phyloP scores from a whole-genome alignment of 1,140 invertebrate species.

The Bombyx mori region DNA sequence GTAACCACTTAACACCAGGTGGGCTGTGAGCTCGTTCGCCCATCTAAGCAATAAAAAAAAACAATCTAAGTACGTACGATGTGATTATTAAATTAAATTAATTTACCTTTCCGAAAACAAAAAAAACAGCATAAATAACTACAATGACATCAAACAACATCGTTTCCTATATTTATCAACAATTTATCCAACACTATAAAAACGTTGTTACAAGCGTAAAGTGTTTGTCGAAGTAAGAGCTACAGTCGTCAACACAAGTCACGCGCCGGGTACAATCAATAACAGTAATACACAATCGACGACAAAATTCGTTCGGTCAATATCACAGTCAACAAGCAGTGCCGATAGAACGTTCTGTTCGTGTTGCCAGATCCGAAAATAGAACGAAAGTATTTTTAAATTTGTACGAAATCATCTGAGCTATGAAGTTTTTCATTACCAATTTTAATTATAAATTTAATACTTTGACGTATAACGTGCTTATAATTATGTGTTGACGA shows the following conservation, averaged over 20 bases:
- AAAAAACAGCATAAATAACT: no score
- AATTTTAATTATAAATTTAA: conserved; percentile 7
- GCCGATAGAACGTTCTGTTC: conserved; percentile 10
- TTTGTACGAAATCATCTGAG: not conserved
- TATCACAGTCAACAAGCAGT: conserved; percentile 61
- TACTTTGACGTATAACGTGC: not conserved
- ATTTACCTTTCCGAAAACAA: no score
- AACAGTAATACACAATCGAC: conserved; percentile 67
- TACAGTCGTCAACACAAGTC: conserved; percentile 60
- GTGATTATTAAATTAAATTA: no score
- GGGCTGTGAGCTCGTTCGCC: no score
- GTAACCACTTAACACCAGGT: no score
- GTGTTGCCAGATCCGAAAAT: conserved; percentile 29
- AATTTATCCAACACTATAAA: not conserved
- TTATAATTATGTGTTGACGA: not conserved
- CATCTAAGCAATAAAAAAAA: no score
- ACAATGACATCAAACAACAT: no score
- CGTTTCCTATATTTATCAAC: no score
- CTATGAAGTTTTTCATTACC: conserved; percentile 6
- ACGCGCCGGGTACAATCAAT: conserved; percentile 65
- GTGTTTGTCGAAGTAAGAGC: conserved; percentile 23
- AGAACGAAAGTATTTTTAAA: conserved; percentile 4
- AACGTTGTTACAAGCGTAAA: conserved; percentile 5
- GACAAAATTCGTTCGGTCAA: conserved; percentile 58
- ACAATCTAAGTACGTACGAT: no score